Evolutionary conservation across 1,140 invertebrate species (phyloP), one percentile per base, ranked within the genome.

Genomic region (Paraescarpia echinospica): DNA sequence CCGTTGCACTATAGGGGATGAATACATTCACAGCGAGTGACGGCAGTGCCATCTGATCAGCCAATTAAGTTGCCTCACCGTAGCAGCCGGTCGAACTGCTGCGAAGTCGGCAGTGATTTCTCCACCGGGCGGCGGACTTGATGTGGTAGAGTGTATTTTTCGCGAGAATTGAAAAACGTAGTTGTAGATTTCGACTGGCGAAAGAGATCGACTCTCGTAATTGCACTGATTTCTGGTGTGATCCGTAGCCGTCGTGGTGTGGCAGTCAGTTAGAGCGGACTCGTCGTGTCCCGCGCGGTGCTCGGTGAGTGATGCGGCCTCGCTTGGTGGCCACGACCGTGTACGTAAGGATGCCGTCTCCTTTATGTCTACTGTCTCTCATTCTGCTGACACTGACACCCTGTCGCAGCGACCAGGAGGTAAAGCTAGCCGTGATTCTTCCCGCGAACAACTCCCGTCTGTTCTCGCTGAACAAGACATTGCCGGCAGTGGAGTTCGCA

Each of bases 401-500:
- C 8, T 77, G 59, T 77, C 14, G 59, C 27, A 18, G 14, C 59
- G 59, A 12, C 59, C 2, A 77, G 8, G 18, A 77, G 59, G 59
- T 77, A 18, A 77, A 77, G 2, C 9, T 77, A 2, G 97, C 97
- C 8, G 97, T 98, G 5, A 96, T 98, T 18, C 97, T 97, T 41
- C 98, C 98, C 0, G 96, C 96, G 5, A 97, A 97, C 94, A 96
- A 97, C 8, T 95, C 94, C 1, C 96, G 97, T 94, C 97, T 97
- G 51, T 97, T 97, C 94, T 97, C 97, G 8, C 94, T 98, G 93
- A 96, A 97, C 9, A 97, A 97, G 94, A 97, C 98, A 35, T 94
- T 98, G 92, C 98, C 98, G 0, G 97, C 98, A 14, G 96, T 98
- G 8, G 96, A 97, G 89, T 96, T 98, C 95, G 98, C 97, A 2